These are phyloP conservation scores for Folsomia manolachei DNA, from an alignment of 2,888 invertebrate species.

Conservation along the genomic window DNA sequence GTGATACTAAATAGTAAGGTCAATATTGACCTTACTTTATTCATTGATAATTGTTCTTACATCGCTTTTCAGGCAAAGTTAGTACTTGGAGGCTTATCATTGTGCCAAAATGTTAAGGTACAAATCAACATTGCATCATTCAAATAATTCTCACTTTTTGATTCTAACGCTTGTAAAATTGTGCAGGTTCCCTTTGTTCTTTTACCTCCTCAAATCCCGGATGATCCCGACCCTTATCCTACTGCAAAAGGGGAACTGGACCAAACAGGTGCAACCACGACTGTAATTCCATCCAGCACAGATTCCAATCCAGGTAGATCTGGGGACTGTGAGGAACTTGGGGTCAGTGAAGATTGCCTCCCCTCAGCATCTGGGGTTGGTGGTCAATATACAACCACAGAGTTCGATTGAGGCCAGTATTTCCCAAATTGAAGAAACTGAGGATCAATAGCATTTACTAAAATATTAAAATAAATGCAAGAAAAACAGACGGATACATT, in stretches of 20 bases:
- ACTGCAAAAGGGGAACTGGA: slow-evolving; percentile 7
- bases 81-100: slow-evolving; percentile 68
- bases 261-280: neutral
- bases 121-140: too few relatives aligned
- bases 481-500: too few relatives aligned
- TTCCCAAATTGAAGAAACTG: too few relatives aligned
- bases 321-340: too few relatives aligned
- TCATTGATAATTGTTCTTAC: too few relatives aligned
- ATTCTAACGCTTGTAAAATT: too few relatives aligned
- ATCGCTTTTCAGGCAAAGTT: slow-evolving; percentile 62
- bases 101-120: slow-evolving; percentile 49
- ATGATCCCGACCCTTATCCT: slow-evolving; percentile 48
- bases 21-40: slow-evolving; percentile 6
- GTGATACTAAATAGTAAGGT: neutral
- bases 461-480: too few relatives aligned
- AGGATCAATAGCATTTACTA: too few relatives aligned
- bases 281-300: neutral
- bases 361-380: neutral
- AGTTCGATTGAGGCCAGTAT: too few relatives aligned
- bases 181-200: slow-evolving; percentile 50
- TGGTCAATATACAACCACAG: too few relatives aligned
- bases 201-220: slow-evolving; percentile 48
- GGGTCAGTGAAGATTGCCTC: too few relatives aligned
- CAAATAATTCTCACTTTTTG: too few relatives aligned
- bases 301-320: neutral